Conservation (phyloP, 2,888 invertebrate genomes). For the Lobophora halterata region DNA sequence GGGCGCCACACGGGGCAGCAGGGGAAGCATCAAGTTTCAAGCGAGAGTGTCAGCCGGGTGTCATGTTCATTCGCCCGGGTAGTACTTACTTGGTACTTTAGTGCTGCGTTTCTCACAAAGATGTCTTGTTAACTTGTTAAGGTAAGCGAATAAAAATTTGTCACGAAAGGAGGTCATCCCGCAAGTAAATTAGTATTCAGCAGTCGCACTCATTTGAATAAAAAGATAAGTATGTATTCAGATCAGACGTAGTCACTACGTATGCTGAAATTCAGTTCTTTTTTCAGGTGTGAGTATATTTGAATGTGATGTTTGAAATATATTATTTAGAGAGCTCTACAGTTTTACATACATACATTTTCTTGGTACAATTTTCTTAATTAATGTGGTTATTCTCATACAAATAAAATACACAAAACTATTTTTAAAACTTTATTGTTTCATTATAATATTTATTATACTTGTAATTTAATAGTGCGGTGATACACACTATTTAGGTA, state of each 20-base stretch:
- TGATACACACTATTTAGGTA: constrained; percentile 56
- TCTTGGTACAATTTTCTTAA: too few relatives aligned
- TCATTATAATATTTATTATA: constrained; percentile 78
- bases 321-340: too few relatives aligned
- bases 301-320: not conserved
- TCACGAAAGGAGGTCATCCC: constrained; percentile 21
- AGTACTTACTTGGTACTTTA: too few relatives aligned
- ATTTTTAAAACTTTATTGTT: constrained; percentile 78
- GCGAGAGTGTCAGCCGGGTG: too few relatives aligned
- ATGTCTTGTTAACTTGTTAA: constrained; percentile 15
- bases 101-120: constrained; percentile 12
- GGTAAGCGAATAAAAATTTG: constrained; percentile 26
- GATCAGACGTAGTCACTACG: constrained; percentile 14
- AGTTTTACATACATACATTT: too few relatives aligned
- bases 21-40: too few relatives aligned
- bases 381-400: too few relatives aligned
- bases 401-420: constrained; percentile 40
- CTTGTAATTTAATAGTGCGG: constrained; percentile 69
- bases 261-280: constrained; percentile 7
- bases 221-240: constrained; percentile 24
- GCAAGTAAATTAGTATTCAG: constrained; percentile 26
- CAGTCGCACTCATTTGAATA: constrained; percentile 19
- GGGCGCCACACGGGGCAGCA: too few relatives aligned
- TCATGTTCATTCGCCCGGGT: too few relatives aligned
- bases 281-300: constrained; percentile 1